Evolutionary conservation across 2,113 vertebrate species (phyloP).

Genomic region (Clupea harengus): DNA sequence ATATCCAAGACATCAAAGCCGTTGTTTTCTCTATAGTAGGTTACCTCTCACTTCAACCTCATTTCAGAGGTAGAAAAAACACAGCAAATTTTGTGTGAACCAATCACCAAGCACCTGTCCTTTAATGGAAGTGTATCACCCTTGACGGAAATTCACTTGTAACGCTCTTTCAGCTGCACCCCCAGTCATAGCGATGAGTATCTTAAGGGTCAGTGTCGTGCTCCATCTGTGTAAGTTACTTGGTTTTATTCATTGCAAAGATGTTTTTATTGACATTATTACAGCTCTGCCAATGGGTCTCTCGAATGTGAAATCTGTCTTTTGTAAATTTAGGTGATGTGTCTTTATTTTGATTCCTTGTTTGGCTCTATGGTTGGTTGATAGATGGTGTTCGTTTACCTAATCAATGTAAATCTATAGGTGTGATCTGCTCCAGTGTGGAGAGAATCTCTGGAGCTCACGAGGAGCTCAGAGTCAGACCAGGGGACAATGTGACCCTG

Average conservation of each 20-base stretch:
- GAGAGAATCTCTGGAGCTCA: conserved; percentile 29
- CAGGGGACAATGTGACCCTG: conserved; percentile 33
- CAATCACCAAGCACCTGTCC: background rate
- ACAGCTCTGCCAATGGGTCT: too few species aligned
- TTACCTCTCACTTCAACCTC: too few species aligned
- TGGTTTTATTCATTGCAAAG: too few species aligned
- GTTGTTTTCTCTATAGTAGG: too few species aligned
- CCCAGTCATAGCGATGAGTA: background rate
- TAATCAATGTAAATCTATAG: background rate
- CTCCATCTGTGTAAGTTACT: background rate
- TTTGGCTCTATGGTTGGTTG: background rate
- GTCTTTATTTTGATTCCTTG: too few species aligned
- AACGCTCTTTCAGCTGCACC: background rate
- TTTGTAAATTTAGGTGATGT: background rate
- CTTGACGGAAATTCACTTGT: background rate
- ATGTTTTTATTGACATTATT: too few species aligned
- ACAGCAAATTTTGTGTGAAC: too few species aligned
- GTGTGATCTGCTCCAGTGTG: conserved; percentile 9
- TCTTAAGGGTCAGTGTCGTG: background rate
- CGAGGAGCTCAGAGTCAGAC: conserved; percentile 26
- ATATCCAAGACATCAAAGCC: too few species aligned
- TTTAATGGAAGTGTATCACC: background rate
- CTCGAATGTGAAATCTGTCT: too few species aligned
- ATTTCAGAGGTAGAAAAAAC: too few species aligned
- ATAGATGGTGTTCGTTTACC: background rate